Base-by-base conservation (phyloP, 1,140 invertebrate species). In the Dinoponera quadriceps region DNA sequence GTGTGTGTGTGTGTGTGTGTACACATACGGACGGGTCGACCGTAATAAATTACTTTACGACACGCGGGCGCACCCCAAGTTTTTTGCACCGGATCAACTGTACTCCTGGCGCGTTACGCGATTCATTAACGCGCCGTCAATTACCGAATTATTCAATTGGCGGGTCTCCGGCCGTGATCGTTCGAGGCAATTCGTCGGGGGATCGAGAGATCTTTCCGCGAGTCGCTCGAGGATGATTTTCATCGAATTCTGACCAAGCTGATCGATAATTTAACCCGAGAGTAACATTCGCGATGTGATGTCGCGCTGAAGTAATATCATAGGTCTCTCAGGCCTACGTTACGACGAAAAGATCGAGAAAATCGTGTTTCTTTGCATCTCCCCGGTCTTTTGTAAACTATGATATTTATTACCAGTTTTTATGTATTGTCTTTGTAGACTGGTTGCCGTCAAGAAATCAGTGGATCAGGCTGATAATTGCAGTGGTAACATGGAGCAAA, bases 21-120 rank as follows among this genome's bases (percentile, higher is more conserved):
- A n/a, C 29, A 22, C 5, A 29, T 29, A 51, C 48, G 18, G 25
- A 9, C 9, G 73, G 18, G 25, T 11, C 9, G 73, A 54, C 9
- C 14, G 29, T 65, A 65, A 65, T 77, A 54, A 65, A 65, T 77
- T 77, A 25, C 9, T 13, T 20, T 14, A 16, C 55, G 48, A 38
- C 18, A 29, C 57, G 20, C 44, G 38, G 3, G 4, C 38, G 38
- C 22, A n/a, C 38, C 4, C 33, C 20, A 25, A 77, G 14, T 25
- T 65, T 51, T 54, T 51, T n/a, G 25, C 2, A 25, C 3, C n/a
- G 22, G 27, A 5, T 18, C 20, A 75, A 33, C 3, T 20, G 11
- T 20, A 49, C n/a, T 20, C 54, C 2, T 55, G n/a, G n/a, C 44
- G 22, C 1, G 2, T 38, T 51, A n/a, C 33, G 20, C 38, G 18